phyloP scores from a whole-genome alignment of 1,140 invertebrate species.

The Cotesia vestalis region DNA sequence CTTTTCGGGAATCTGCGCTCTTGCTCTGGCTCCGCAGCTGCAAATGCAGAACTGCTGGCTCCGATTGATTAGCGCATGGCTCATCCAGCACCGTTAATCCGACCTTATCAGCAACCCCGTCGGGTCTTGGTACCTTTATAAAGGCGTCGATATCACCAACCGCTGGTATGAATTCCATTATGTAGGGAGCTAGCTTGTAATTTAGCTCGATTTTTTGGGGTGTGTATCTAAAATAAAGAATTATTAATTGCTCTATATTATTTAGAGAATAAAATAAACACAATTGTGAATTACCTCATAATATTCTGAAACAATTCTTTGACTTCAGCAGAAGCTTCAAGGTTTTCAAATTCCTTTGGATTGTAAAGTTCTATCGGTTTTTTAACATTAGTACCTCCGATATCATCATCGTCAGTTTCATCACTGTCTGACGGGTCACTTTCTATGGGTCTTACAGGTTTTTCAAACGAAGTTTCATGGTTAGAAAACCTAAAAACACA shows the following conservation, averaged over 20 bases:
- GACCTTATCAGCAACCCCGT: constrained; percentile 74
- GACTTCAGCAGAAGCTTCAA: constrained; percentile 84
- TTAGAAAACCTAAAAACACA: constrained; percentile 39
- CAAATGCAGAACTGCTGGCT: constrained; percentile 92
- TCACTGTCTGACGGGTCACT: constrained; percentile 60
- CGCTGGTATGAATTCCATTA: constrained; percentile 96
- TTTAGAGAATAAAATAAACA: not conserved
- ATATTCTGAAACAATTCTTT: constrained; percentile 95
- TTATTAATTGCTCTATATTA: not conserved
- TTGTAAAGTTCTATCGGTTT: constrained; percentile 77
- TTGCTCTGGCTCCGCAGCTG: constrained; percentile 88
- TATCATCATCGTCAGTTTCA: constrained; percentile 59
- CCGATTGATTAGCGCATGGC: constrained; percentile 92
- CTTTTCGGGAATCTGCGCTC: constrained; percentile 51
- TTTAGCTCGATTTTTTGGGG: constrained; percentile 91
- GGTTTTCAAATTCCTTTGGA: constrained; percentile 83
- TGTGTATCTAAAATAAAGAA: constrained; percentile 76
- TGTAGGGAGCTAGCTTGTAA: constrained; percentile 91
- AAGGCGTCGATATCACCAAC: constrained; percentile 99
- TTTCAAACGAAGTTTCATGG: constrained; percentile 46
- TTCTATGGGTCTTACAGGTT: constrained; percentile 48
- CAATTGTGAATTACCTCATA: constrained; percentile 72
- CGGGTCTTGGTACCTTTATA: constrained; percentile 89
- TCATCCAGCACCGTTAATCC: constrained; percentile 93
- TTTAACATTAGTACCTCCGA: constrained; percentile 57